These are phyloP conservation scores for Syngnathus floridae DNA, from an alignment of 2,113 vertebrate species.

Conservation along the genomic window DNA sequence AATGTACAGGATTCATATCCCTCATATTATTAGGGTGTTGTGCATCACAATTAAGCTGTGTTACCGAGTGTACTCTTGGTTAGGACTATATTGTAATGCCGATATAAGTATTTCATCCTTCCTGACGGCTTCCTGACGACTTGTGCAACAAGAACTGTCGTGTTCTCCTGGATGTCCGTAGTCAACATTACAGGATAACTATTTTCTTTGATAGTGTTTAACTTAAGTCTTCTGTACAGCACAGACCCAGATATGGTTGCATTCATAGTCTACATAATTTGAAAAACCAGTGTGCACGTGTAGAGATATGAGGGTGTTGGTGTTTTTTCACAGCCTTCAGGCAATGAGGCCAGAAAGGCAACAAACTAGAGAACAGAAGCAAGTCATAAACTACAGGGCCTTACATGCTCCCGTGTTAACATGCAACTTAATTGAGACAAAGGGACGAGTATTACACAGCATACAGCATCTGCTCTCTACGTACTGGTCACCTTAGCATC, in stretches of 20 bases:
- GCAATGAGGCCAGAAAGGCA: conserved; percentile 24
- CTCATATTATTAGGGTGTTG: conserved; percentile 27
- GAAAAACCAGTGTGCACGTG: conserved; percentile 12
- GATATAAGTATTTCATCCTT: conserved; percentile 13
- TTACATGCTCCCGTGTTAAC: conserved; percentile 58
- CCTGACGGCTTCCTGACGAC: conserved; percentile 6
- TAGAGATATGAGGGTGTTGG: conserved; percentile 6
- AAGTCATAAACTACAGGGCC: conserved; percentile 53
- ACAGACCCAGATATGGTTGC: conserved; percentile 24
- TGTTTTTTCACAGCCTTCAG: conserved; percentile 40
- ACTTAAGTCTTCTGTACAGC: conserved; percentile 36
- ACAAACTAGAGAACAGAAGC: conserved; percentile 10
- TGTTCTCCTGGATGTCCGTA: conserved; percentile 15
- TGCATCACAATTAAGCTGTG: conserved; percentile 19
- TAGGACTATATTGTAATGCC: conserved; percentile 55
- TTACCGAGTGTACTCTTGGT: conserved; percentile 59
- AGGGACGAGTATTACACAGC: conserved; percentile 44
- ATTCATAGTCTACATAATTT: conserved; percentile 39
- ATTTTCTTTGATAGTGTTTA: conserved; percentile 38
- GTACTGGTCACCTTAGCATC: conserved; percentile 51
- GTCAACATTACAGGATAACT: conserved; percentile 32
- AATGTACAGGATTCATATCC: conserved; percentile 15
- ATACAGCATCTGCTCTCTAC: conserved; percentile 33
- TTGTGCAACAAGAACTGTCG: conserved; percentile 24
- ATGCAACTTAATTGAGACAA: conserved; percentile 47